Base-by-base conservation (phyloP, 2,113 vertebrate species). In the Rhinopomastus cyanomelas region DNA sequence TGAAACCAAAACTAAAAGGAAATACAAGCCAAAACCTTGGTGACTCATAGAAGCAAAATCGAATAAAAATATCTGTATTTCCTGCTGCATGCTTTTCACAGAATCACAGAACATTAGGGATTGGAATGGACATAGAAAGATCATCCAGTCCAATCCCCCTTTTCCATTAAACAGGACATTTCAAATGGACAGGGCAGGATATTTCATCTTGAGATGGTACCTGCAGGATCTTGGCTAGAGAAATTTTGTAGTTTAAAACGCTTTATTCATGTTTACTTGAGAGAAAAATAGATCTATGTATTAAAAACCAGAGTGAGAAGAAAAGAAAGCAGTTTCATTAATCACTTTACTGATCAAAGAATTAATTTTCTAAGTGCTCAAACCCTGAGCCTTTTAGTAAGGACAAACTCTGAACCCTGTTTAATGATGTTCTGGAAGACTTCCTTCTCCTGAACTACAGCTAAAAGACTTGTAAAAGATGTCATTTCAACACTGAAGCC, bases 401-500 rank as follows among this genome's bases (percentile, higher is more conserved):
- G 62, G 86, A 95, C 93, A 97, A 95, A 96, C 95, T 97, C 93
- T 94, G 89, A 97, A 97, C 81, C 68, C 65, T 84, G 37, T 90
- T 95, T 95, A 96, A 96, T 92, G 95, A 94, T 80, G 80, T 34
- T 82, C 29, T 92, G 60, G 89, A 95, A 95, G 83, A 94, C 71
- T 69, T 95, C 42, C 61, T 80, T 89, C 95, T 96, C 95, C 93
- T 94, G 92, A 97, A 95, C 91, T 96, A 89, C 64, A 88, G 84
- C 96, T 96, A 94, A 95, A 97, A 96, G 96, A 97, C 80, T 96
- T 95, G 85, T 81, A 94, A 96, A 96, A 96, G 17, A 26, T 73
- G 90, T 96, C 97, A 88, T 96, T 97, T 97, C 96, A 97, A 91
- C 88, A 96, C 62, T 84, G 87, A 96, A 96, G 94, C 85, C 95